Evolutionary conservation across 1,140 invertebrate genomes (phyloP).

Genomic region (Zaprionus africanus): DNA sequence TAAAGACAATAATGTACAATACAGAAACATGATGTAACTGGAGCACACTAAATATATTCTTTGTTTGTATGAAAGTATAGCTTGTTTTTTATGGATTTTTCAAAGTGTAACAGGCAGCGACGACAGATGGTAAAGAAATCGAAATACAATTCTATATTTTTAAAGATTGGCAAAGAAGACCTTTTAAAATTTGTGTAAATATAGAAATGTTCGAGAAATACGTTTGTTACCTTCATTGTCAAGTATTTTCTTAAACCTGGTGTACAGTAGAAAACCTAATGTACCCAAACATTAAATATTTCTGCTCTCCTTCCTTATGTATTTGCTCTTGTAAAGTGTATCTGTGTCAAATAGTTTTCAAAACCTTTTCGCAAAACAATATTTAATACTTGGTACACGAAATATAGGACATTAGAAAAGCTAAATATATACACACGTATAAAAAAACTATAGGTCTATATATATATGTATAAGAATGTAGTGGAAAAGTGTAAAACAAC

Average conservation of each 20-base stretch:
- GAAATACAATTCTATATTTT: background rate
- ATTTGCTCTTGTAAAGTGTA: conserved; percentile 15
- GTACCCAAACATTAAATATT: background rate
- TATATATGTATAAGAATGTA: background rate
- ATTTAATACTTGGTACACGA: background rate
- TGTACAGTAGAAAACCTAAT: background rate
- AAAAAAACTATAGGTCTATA: conserved; percentile 18
- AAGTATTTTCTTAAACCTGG: background rate
- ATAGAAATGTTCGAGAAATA: background rate
- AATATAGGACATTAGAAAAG: conserved; percentile 17
- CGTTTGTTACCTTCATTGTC: background rate
- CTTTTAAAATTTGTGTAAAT: background rate
- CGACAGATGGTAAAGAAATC: conserved; percentile 32
- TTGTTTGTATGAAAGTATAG: background rate
- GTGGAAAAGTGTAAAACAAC: conserved; percentile 15
- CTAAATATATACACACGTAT: conserved; percentile 25
- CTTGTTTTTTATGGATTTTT: conserved; percentile 12
- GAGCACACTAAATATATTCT: conserved; percentile 13
- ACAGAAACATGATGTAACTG: conserved; percentile 12
- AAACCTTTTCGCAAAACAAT: background rate
- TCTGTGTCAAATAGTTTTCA: conserved; percentile 19
- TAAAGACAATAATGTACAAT: conserved; percentile 28
- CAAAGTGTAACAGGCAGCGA: conserved; percentile 41
- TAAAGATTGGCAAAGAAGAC: background rate
- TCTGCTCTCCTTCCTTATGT: background rate